Percentiles rank a stretch among this genome's conserved stretches.
phyloP scores from a whole-genome alignment of 2,113 vertebrate genomes.

The Tautogolabrus adspersus region DNA sequence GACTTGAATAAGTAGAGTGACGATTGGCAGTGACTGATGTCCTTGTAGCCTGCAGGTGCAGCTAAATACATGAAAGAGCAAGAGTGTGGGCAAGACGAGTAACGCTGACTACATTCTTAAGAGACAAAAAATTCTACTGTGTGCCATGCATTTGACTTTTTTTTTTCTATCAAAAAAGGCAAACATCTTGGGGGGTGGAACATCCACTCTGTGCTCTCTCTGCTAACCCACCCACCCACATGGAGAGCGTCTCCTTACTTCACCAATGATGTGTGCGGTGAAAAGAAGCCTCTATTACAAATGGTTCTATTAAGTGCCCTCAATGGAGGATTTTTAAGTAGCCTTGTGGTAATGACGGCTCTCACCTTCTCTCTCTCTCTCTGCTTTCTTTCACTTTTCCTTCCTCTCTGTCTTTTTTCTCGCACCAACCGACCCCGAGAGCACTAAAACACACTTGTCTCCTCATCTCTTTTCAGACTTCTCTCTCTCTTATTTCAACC shows the following conservation, averaged over 20 bases:
- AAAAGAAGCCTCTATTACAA: constrained; percentile 78
- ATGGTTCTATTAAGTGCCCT: constrained; percentile 81
- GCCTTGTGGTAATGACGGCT: constrained; percentile 76
- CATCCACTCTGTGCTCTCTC: constrained; percentile 45
- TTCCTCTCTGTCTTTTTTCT: constrained; percentile 34
- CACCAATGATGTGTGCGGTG: constrained; percentile 43
- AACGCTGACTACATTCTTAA: constrained; percentile 28
- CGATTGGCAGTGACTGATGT: not conserved
- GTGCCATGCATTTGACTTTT: constrained; percentile 36
- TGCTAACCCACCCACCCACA: constrained; percentile 61
- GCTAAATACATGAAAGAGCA: not conserved
- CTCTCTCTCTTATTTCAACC: constrained; percentile 53
- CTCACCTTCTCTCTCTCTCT: constrained; percentile 57
- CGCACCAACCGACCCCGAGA: constrained; percentile 61
- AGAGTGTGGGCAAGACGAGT: constrained; percentile 10
- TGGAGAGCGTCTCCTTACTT: constrained; percentile 58
- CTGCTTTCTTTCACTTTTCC: constrained; percentile 37
- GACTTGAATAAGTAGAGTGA: not conserved
- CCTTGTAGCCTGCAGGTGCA: constrained; percentile 2
- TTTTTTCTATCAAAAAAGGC: constrained; percentile 48
- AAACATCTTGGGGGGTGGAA: constrained; percentile 58
- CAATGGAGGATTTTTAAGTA: constrained; percentile 75
- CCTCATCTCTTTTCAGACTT: constrained; percentile 73
- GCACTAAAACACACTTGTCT: constrained; percentile 78
- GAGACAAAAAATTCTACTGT: constrained; percentile 20